These are phyloP conservation scores for Danio jaintianensis DNA, from an alignment of 2,797 vertebrate genomes.

Conservation along the genomic window DNA sequence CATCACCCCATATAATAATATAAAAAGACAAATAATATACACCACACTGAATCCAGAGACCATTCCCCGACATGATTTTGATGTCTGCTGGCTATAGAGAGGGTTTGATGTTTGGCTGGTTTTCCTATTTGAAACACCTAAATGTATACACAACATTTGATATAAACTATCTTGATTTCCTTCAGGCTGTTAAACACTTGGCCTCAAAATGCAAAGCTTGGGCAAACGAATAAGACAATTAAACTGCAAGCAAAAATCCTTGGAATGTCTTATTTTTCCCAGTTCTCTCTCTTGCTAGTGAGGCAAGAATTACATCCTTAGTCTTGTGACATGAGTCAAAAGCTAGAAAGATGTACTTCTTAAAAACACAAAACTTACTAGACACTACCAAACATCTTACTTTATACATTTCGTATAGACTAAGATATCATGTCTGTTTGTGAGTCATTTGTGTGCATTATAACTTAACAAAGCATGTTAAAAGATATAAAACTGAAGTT, in stretches of 20 bases:
- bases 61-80: background rate
- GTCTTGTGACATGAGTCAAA: background rate
- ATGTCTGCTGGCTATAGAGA: background rate
- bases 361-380: background rate
- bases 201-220: background rate
- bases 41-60: background rate
- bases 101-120: background rate
- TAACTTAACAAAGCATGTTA: no score
- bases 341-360: background rate
- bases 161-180: background rate
- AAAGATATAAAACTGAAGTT: no score
- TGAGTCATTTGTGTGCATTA: no score
- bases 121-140: background rate
- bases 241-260: background rate
- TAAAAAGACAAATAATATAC: background rate
- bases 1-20: background rate
- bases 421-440: no score
- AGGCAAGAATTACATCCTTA: no score
- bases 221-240: background rate
- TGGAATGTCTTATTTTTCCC: no score
- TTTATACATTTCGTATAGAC: no score
- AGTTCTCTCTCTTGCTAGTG: no score
- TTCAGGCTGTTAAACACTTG: background rate
- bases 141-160: background rate
- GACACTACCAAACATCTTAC: background rate